Percentiles rank a stretch among this genome's conserved stretches.
These are phyloP conservation scores for Augochlorella aurata DNA, from an alignment of 2,888 invertebrate species.

Conservation along the genomic window DNA sequence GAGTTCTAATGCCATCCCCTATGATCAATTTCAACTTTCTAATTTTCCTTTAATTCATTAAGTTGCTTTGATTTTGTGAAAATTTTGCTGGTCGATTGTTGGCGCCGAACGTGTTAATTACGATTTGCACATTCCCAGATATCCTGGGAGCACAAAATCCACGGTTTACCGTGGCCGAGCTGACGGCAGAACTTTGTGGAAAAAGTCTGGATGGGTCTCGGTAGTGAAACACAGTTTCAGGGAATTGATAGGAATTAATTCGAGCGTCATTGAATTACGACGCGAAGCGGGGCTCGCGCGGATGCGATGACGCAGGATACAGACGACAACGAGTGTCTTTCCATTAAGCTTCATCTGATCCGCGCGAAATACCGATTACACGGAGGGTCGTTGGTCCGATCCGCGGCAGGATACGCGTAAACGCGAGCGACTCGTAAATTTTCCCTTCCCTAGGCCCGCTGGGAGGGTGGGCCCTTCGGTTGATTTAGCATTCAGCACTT, in stretches of 20 bases:
- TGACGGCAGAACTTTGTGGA: not conserved
- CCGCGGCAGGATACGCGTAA: slow-evolving; percentile 56
- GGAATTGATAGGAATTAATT: not conserved
- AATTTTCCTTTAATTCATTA: no score
- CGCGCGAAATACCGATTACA: slow-evolving; percentile 64
- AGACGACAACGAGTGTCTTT: slow-evolving; percentile 43
- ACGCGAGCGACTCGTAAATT: slow-evolving; percentile 75
- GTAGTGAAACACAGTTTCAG: not conserved
- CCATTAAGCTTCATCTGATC: slow-evolving; percentile 60
- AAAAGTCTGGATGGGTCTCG: not conserved
- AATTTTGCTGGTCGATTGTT: no score
- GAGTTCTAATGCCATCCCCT: no score
- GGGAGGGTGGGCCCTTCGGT: slow-evolving; percentile 76
- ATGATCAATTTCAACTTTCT: no score
- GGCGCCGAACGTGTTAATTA: no score
- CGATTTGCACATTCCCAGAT: not conserved
- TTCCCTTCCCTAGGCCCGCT: slow-evolving; percentile 53
- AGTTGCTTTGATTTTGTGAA: no score
- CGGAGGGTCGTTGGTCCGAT: slow-evolving; percentile 57
- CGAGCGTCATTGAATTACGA: slow-evolving; percentile 1
- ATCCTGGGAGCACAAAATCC: not conserved
- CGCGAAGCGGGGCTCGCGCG: not conserved
- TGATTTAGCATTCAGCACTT: slow-evolving; percentile 82
- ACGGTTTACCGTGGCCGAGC: not conserved
- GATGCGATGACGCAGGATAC: not conserved